Percentiles rank a stretch among this genome's conserved stretches.
Evolutionary conservation across 2,888 invertebrate species (phyloP).

Genomic region (Xestobium rufovillosum): DNA sequence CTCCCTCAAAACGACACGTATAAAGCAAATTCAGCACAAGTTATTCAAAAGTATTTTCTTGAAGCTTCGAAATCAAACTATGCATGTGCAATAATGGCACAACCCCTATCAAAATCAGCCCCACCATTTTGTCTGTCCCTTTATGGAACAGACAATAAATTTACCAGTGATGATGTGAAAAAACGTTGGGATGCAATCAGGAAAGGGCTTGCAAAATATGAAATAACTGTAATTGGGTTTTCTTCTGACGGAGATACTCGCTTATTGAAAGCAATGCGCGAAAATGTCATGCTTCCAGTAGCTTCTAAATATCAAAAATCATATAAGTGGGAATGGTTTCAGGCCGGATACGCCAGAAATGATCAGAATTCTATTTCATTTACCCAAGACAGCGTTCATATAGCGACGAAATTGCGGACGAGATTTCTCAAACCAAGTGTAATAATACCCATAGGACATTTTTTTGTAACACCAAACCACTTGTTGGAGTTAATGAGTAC

Average conservation of each 20-base stretch:
- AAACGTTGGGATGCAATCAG: constrained; percentile 18
- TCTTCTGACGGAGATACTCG: constrained; percentile 17
- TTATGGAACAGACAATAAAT: constrained; percentile 23
- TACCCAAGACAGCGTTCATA: constrained; percentile 18
- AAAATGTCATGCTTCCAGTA: constrained; percentile 5
- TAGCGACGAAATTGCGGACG: constrained; percentile 16
- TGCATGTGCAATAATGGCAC: constrained; percentile 21
- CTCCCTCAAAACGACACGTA: constrained; percentile 9
- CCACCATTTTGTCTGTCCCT: constrained; percentile 21
- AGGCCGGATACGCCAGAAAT: constrained; percentile 2
- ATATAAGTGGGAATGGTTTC: background rate
- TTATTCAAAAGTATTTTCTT: constrained; percentile 13
- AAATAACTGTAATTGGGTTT: constrained; percentile 14
- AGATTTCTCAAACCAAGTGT: constrained; percentile 13
- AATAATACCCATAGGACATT: constrained; percentile 12
- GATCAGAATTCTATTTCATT: background rate
- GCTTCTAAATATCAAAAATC: background rate
- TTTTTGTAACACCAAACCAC: constrained; percentile 8
- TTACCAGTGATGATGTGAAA: constrained; percentile 18
- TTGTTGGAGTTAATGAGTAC: constrained; percentile 8
- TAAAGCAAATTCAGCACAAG: constrained; percentile 12
- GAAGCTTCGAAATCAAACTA: constrained; percentile 13
- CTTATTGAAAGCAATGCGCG: constrained; percentile 14
- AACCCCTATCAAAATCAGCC: constrained; percentile 11
- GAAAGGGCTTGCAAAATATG: constrained; percentile 10